Evolutionary conservation across 2,113 vertebrate species (phyloP), one percentile per base, ranked within the genome.

Genomic region (Aspiorhynchus laticeps): DNA sequence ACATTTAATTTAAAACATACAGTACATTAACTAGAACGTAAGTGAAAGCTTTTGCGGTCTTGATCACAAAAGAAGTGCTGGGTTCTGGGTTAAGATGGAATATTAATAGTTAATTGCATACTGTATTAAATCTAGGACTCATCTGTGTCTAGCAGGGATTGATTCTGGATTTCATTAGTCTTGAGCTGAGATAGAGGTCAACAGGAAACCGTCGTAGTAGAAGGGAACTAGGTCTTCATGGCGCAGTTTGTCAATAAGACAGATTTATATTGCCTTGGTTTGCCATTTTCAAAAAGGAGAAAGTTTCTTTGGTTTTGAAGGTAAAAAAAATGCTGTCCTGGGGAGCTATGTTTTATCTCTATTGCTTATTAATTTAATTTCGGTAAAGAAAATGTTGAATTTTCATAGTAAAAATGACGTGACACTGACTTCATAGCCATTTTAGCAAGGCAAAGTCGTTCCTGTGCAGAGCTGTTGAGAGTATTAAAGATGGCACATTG

Each of bases 51-150:
- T 53, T 48, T 56, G 31, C 3, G 31, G 11, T 81, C 85, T 80
- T 46, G 24, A 71, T 78, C 63, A 56, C 48, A 81, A 43, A 86
- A 19, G 2, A 53, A 73, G 51, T 7, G 2, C 69, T n/a, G 48
- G 43, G 12, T 84, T 74, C 67, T 84, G 82, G 82, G 83, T 38
- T 74, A 38, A 38, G 67, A 53, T 53, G 83, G 69, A 53, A 59
- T 74, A 84, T 84, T 84, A 84, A 84, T 84, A 84, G 83, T 84
- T 56, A 75, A 84, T 84, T 84, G 83, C 69, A 33, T 59, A 84
- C 83, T 84, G 83, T 84, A 84, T 84, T 59, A 74, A 75, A 84
- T 84, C 83, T 84, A 59, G 83, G 83, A 75, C 83, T 84, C 67
- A 28, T 74, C 12, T 56, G 67, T 0, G 67, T 84, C 83, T 84